phyloP scores from a whole-genome alignment of 2,888 invertebrate genomes.

The Ferrisia virgata region DNA sequence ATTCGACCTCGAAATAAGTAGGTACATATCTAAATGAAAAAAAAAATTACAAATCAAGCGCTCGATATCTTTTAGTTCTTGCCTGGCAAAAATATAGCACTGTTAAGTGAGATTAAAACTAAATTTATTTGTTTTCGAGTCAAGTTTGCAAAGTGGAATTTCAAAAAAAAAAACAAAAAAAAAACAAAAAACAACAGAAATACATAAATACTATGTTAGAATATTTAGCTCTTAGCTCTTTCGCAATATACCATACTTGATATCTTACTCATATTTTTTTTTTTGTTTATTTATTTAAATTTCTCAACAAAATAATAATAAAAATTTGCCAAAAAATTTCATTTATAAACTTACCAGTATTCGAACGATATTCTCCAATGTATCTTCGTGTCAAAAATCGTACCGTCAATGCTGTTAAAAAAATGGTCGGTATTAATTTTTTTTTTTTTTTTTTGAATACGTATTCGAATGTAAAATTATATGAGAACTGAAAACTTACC shows the following conservation, averaged over 20 bases:
- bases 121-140: not conserved
- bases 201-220: not conserved
- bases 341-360: constrained; percentile 62
- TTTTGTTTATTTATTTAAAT: not conserved
- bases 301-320: not conserved
- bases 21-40: too few relatives aligned
- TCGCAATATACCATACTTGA: not conserved
- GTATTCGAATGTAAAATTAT: too few relatives aligned
- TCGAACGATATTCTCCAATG: constrained; percentile 78
- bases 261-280: not conserved
- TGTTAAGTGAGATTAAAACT: not conserved
- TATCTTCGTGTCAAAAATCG: constrained; percentile 73
- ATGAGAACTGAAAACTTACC: constrained; percentile 57
- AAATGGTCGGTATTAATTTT: constrained; percentile 51
- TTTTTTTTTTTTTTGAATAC: too few relatives aligned
- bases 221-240: not conserved
- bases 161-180: not conserved
- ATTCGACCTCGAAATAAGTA: not conserved
- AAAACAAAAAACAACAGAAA: too few relatives aligned
- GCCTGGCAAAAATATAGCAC: not conserved
- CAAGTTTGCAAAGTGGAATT: not conserved
- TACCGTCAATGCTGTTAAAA: constrained; percentile 69
- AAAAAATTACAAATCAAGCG: not conserved
- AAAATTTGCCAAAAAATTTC: not conserved
- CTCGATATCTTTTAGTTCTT: not conserved